Base-by-base conservation (phyloP, 2,888 invertebrate genomes). In the Alsophila aescularia region DNA sequence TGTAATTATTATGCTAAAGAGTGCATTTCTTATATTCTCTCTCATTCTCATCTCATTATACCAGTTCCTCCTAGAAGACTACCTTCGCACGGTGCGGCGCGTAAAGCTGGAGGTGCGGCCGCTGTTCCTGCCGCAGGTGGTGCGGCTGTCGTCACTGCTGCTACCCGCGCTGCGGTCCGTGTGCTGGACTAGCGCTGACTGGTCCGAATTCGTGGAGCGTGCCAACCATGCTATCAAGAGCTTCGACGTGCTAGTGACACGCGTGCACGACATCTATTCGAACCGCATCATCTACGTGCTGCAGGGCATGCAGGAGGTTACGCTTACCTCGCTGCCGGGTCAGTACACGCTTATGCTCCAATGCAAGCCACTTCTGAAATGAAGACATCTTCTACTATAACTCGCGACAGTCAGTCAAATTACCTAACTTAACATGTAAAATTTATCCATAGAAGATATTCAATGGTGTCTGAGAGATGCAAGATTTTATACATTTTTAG, bases 81-180 rank as follows among this genome's bases (percentile, higher is more conserved):
- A 96, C 70, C 86, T 95, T 27, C 88, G 92, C 40, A 95, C 95
- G 1, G 95, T 96, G 0, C 93, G 94, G 48, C 93, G 94, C 24
- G 97, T 97, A 0, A 97, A 97, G 75, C 86, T 95, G 37, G 98
- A 98, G 87, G 96, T 98, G 12, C 94, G 98, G n/a, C 97, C 97
- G 15, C 90, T 99, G 44, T 95, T 98, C 77, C 92, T 97, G 27
- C 97, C 98, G 0, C 98, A 98, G 90, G 92, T 98, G 59, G 95
- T 96, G 18, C 94, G 96, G 16, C 93, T 98, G 10, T 96, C 97
- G 2, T 95, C 95, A 8, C 94, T 97, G 64, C 89, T 98, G 16
- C 94, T 96, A 50, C 98, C 98, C 0, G 98, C 96, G 0, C 86
- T 98, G 21, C 94, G 93, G 15, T 93, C 93, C 9, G 93, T 98